These are phyloP conservation scores for Dolomedes plantarius DNA, from an alignment of 2,888 invertebrate genomes.

Conservation along the genomic window DNA sequence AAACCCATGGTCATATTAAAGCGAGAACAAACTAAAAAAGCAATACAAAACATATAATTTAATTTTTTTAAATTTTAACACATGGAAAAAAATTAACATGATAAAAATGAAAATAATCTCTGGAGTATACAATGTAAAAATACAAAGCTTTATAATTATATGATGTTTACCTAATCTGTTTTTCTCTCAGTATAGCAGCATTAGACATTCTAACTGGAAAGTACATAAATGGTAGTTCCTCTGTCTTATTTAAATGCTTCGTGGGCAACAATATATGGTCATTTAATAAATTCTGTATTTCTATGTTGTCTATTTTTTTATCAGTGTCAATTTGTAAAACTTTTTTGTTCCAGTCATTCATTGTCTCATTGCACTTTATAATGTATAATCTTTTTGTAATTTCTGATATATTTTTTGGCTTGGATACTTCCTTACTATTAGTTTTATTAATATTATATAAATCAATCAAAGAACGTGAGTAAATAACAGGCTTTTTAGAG, in stretches of 20 bases:
- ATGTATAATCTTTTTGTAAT: constrained; percentile 53
- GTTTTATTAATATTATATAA: background rate
- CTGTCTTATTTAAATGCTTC: background rate
- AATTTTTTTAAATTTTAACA: too few species aligned
- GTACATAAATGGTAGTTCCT: constrained; percentile 31
- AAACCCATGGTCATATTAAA: too few species aligned
- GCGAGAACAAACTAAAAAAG: too few species aligned
- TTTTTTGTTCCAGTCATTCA: constrained; percentile 56
- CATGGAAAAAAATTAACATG: too few species aligned
- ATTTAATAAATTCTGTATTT: background rate
- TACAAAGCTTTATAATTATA: too few species aligned
- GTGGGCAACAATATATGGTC: background rate
- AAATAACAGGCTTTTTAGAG: constrained; percentile 18
- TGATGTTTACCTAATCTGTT: constrained; percentile 46
- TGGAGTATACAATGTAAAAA: too few species aligned
- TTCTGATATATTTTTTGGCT: constrained; percentile 30
- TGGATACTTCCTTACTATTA: background rate
- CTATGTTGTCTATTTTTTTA: background rate
- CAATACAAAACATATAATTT: too few species aligned
- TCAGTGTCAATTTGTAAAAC: constrained; percentile 8
- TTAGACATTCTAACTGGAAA: constrained; percentile 59
- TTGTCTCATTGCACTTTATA: constrained; percentile 45
- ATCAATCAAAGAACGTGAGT: constrained; percentile 13
- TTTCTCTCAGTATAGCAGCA: constrained; percentile 45
- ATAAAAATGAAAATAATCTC: too few species aligned